Base-by-base conservation (phyloP, 2,113 vertebrate genomes). In the Aspidoscelis tigris region DNA sequence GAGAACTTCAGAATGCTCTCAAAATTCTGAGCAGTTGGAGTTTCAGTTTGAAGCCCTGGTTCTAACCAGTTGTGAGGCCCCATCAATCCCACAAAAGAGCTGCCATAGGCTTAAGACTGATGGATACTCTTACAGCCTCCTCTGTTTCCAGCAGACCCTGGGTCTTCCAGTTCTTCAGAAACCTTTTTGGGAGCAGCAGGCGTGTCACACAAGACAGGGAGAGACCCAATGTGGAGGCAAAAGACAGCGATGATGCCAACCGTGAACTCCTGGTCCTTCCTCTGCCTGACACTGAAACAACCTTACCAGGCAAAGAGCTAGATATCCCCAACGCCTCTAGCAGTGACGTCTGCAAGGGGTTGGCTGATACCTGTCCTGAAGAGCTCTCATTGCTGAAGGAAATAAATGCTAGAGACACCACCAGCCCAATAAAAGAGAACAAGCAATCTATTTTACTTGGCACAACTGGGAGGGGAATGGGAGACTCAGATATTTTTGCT, bases 151-250 rank as follows among this genome's bases (percentile, higher is more conserved):
- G 61, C 55, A 58, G 0, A 7, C 83, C 85, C 41, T 79, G 91
- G 39, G 20, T 93, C 78, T 64, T 91, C 70, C 55, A 50, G 55
- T 87, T 92, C 80, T 33, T 94, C 64, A 33, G 71, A 22, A 82
- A 33, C 11, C 78, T 92, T 65, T 70, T 90, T 22, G 65, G 88
- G 65, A 61, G 80, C 47, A 68, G n/a, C 55, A 74, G 44, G 8
- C 2, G 3, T 20, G 47, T 84, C 16, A 0, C 0, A 0, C 3
- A 2, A 0, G 47, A 80, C 55, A 10, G 71, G 18, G 4, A 1
- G 26, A 74, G 78, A 5, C 12, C 84, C 44, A 16, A 20, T 6
- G 66, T 1, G 0, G 33, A 80, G 21, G 75, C 21, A 1, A 50
- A 80, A 26, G 78, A 80, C 4, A 82, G 7, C 33, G 68, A 61